phyloP scores from a whole-genome alignment of 2,888 invertebrate species.

The Oligia strigilis region DNA sequence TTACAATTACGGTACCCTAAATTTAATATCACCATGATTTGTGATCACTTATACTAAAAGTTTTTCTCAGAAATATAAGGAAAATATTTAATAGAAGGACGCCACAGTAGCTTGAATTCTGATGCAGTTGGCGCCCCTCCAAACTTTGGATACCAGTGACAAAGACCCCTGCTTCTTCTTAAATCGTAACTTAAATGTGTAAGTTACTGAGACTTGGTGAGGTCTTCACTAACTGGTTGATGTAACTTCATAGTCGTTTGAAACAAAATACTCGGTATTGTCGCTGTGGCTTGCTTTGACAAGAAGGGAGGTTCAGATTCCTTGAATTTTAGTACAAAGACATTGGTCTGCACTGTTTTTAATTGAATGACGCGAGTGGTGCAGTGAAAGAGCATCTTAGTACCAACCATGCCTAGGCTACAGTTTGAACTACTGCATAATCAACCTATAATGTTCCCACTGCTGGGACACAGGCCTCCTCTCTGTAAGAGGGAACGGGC shows the following conservation, averaged over 20 bases:
- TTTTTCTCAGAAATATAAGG: conserved; percentile 51
- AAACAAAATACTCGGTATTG: conserved; percentile 59
- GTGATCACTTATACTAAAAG: conserved; percentile 51
- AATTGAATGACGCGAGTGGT: neutral
- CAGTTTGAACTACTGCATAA: neutral
- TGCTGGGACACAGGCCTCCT: neutral
- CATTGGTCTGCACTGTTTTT: neutral
- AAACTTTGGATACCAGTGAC: conserved; percentile 45
- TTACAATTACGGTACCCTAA: conserved; percentile 41
- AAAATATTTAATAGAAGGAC: conserved; percentile 59
- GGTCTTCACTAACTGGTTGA: conserved; percentile 38
- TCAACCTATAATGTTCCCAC: neutral
- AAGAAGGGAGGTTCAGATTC: conserved; percentile 36
- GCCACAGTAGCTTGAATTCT: conserved; percentile 57
- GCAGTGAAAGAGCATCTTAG: neutral
- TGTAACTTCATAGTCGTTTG: conserved; percentile 34
- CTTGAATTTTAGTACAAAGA: conserved; percentile 25
- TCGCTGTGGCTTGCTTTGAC: conserved; percentile 54
- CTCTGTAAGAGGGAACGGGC: neutral
- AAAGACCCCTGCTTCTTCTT: conserved; percentile 35
- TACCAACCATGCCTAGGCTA: too few relatives aligned
- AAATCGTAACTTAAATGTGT: conserved; percentile 18
- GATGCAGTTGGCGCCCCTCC: conserved; percentile 65
- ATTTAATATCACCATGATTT: conserved; percentile 47
- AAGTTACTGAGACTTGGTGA: conserved; percentile 28